Evolutionary conservation across 2,113 vertebrate species (phyloP).

Genomic region (Acinonyx jubatus): DNA sequence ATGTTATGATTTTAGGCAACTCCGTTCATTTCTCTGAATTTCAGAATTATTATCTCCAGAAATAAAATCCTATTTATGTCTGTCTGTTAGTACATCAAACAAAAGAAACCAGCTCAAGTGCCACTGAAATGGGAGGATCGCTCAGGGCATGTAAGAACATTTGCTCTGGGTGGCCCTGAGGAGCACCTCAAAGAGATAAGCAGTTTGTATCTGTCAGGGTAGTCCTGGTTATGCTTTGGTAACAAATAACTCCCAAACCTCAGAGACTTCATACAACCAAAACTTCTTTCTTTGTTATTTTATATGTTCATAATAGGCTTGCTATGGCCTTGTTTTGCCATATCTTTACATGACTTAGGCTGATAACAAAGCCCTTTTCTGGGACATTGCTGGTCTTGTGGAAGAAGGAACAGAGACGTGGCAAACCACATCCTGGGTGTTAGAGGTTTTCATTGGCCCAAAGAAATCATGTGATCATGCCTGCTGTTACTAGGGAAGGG

Average conservation of each 20-base stretch:
- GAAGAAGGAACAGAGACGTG: neutral
- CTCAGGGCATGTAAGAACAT: neutral
- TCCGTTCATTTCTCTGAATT: neutral
- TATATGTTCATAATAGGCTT: neutral
- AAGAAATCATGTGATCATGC: neutral
- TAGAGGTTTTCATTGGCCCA: neutral
- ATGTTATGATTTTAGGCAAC: neutral
- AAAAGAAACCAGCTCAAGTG: neutral
- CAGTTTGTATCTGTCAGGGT: neutral
- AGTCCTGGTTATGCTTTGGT: neutral
- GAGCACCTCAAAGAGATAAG: neutral
- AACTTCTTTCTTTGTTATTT: neutral
- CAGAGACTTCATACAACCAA: neutral
- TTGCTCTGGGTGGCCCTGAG: neutral
- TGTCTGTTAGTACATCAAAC: neutral
- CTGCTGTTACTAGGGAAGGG: too few species aligned
- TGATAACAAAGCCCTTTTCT: neutral
- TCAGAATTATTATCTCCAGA: neutral
- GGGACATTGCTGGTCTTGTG: neutral
- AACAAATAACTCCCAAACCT: neutral
- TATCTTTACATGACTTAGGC: neutral
- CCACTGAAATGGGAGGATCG: neutral
- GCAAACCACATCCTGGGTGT: neutral
- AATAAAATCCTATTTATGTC: neutral
- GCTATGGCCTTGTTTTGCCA: neutral